Conservation (phyloP, 2,888 invertebrate genomes). For the Acleris holmiana region DNA sequence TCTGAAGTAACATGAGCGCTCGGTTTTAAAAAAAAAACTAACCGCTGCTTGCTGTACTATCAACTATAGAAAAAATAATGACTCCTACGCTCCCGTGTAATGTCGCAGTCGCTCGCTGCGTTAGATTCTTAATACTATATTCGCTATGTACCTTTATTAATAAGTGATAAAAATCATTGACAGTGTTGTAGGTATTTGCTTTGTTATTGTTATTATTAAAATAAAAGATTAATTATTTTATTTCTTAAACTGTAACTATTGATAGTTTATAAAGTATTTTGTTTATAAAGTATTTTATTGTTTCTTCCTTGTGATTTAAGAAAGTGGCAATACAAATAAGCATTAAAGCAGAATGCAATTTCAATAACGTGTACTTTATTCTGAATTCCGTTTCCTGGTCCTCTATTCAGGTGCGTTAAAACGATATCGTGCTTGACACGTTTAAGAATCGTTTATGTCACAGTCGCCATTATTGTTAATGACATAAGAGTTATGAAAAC, state of each 20-base stretch:
- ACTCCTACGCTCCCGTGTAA: too few relatives aligned
- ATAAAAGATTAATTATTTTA: slow-evolving; percentile 71
- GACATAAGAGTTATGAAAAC: too few relatives aligned
- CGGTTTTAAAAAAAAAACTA: too few relatives aligned
- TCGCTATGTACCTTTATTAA: slow-evolving; percentile 31
- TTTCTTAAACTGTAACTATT: slow-evolving; percentile 62
- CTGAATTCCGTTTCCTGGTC: background rate
- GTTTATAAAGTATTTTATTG: slow-evolving; percentile 70
- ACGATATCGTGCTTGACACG: too few relatives aligned
- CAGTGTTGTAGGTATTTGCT: slow-evolving; percentile 58
- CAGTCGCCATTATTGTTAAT: too few relatives aligned
- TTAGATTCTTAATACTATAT: slow-evolving; percentile 20
- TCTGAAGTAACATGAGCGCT: too few relatives aligned
- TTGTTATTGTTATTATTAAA: slow-evolving; percentile 80
- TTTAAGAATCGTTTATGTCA: too few relatives aligned
- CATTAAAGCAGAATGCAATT: slow-evolving; percentile 54
- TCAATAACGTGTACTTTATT: slow-evolving; percentile 19
- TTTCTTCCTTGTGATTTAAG: slow-evolving; percentile 81
- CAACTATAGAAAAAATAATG: too few relatives aligned
- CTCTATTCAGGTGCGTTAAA: too few relatives aligned
- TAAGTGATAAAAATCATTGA: slow-evolving; percentile 38
- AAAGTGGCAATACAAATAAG: slow-evolving; percentile 79
- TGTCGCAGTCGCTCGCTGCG: too few relatives aligned
- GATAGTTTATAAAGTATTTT: slow-evolving; percentile 65
- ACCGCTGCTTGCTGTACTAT: too few relatives aligned